Evolutionary conservation across 2,797 vertebrate genomes (phyloP).

Genomic region (Phaenicophaeus curvirostris): DNA sequence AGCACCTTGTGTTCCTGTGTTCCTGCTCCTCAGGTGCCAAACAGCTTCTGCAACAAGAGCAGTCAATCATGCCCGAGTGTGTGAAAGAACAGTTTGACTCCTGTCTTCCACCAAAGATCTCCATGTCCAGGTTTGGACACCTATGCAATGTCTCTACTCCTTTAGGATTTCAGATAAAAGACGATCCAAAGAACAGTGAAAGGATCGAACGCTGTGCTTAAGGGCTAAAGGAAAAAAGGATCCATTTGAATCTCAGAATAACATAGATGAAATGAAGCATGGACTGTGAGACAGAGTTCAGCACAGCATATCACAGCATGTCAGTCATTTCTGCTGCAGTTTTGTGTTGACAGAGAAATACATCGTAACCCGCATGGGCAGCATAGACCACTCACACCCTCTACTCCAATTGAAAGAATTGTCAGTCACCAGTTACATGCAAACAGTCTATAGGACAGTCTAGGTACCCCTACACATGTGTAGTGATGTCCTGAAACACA

Average conservation of each 20-base stretch:
- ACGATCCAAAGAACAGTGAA: not conserved
- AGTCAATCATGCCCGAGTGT: not conserved
- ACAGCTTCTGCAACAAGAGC: slow-evolving; percentile 75
- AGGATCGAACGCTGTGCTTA: not conserved
- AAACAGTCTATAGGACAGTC: not conserved
- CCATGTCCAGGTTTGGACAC: not conserved
- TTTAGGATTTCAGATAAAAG: not conserved
- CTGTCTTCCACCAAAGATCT: not conserved
- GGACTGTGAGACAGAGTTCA: not conserved
- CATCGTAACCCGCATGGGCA: not conserved
- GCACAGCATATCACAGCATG: not conserved
- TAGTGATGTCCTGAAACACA: not conserved
- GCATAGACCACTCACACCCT: not conserved
- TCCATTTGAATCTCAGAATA: not conserved
- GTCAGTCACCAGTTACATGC: not conserved
- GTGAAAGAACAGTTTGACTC: not conserved
- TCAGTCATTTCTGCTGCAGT: not conserved
- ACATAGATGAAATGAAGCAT: not conserved
- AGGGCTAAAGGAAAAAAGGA: not conserved
- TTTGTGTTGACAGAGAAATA: not conserved
- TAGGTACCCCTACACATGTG: not conserved
- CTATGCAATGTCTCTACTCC: not conserved
- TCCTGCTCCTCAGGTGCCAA: slow-evolving; percentile 82
- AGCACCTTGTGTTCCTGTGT: not conserved
- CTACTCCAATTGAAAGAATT: not conserved